phyloP scores from a whole-genome alignment of 2,797 vertebrate genomes.

The Clarias fuscus region DNA sequence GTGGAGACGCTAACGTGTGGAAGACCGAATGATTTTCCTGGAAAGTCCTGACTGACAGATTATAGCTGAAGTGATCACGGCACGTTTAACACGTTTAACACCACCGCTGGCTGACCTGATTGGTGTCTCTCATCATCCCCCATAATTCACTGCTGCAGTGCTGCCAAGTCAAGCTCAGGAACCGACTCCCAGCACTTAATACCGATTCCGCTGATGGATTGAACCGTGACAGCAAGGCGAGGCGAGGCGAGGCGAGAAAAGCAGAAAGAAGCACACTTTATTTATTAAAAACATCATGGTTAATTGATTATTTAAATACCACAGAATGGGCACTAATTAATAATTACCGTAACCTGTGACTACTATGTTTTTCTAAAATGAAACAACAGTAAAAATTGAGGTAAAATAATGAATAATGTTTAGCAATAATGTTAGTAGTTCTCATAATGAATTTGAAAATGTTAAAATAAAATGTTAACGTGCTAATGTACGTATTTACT shows the following conservation, averaged over 20 bases:
- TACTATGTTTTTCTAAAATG: no score
- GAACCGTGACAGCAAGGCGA: constrained; percentile 11
- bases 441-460: not conserved
- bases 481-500: not conserved
- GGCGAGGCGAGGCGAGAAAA: not conserved
- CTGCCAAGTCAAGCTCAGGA: constrained; percentile 33
- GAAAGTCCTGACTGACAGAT: constrained; percentile 41
- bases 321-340: no score
- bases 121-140: constrained; percentile 40
- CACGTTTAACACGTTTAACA: constrained; percentile 19
- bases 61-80: constrained; percentile 25
- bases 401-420: not conserved
- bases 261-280: not conserved
- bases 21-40: constrained; percentile 41
- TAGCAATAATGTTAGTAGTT: not conserved
- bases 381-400: no score
- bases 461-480: not conserved
- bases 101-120: constrained; percentile 31
- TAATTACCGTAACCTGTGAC: no score
- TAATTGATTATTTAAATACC: no score
- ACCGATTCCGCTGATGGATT: constrained; percentile 41
- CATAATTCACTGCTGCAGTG: constrained; percentile 46
- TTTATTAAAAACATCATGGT: not conserved
- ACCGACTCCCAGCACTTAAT: constrained; percentile 12
- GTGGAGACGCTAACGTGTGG: constrained; percentile 20